Conservation (phyloP, 1,140 invertebrate genomes). For the Hesperophylax magnus region DNA sequence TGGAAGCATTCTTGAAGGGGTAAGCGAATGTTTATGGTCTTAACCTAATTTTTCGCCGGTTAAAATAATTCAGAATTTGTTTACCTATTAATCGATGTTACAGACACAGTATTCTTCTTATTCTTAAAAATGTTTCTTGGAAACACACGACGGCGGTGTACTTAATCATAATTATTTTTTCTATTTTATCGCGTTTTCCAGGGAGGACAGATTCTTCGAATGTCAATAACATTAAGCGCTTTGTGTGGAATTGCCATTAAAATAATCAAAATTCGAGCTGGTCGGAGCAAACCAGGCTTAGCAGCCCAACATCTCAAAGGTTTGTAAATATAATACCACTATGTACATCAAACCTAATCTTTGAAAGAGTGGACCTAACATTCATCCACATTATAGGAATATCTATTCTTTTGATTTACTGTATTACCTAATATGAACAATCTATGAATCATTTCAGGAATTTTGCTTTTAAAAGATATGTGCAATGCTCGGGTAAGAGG, state of each 20-base stretch:
- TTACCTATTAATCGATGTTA: too few species aligned
- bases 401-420: too few species aligned
- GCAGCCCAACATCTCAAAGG: conserved; percentile 90
- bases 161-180: not conserved
- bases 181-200: conserved; percentile 62
- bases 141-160: too few species aligned
- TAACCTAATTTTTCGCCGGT: conserved; percentile 29
- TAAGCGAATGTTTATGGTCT: conserved; percentile 61
- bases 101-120: too few species aligned
- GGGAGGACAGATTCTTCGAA: conserved; percentile 92
- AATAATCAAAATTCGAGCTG: conserved; percentile 85
- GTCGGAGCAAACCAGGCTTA: conserved; percentile 85
- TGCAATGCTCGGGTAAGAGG: conserved; percentile 79
- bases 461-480: conserved; percentile 81
- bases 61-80: not conserved
- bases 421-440: too few species aligned
- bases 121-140: too few species aligned
- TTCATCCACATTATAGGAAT: too few species aligned
- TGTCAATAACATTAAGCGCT: conserved; percentile 84
- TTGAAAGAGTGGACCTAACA: too few species aligned
- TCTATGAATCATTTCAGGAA: conserved; percentile 67
- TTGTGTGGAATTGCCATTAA: conserved; percentile 80
- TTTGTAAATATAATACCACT: conserved; percentile 55
- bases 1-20: conserved; percentile 77
- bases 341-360: too few species aligned